Evolutionary conservation across 2,888 invertebrate species (phyloP), one percentile per base, ranked within the genome.

Genomic region (Cheilosia scutellata): DNA sequence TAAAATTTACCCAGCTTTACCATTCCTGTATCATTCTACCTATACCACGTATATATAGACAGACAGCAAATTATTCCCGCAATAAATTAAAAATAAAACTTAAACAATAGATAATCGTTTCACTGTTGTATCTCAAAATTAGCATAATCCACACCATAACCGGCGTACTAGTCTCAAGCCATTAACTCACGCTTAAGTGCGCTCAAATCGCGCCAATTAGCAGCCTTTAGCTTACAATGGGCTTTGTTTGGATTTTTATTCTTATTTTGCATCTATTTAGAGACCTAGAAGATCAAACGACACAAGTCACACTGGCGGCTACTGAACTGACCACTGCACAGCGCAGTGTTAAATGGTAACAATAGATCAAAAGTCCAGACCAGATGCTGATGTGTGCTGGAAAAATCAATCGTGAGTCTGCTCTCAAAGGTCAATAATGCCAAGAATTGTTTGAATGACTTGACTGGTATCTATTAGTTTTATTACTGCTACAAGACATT

Each of bases 341-440:
- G 7, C 44, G 13, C 47, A 5, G 25, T 58, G 37, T 27, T 53
- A 55, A 63, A 44, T 70, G 33, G 49, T 55, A 37, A 37, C 57
- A 9, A 42, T 58, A 33, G 55, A 31, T 71, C 47, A 37, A 53
- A 47, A 5, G 44, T 25, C 27, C 31, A 47, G 29, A 60, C 16
- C 20, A 20, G 20, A 20, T 44, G 31, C 7, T 42, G 37, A 11
- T 37, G 31, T 27, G 40, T 42, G 27, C 31, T 11, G 37, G 2
- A 37, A 37, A 82, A 70, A 65, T 71, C 58, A 71, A 82, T 76
- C 51, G 76, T 65, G 65, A 58, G 58, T 33, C 16, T 60, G 42
- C 11, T 53, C 63, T 57, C 53, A 82, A 76, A 82, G 82, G 76
- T 82, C 82, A 49, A 60, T 72, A 60, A 74, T 80, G 37, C 60